These are phyloP conservation scores for Rugalucina vietnamica DNA, from an alignment of 2,888 invertebrate genomes.

Conservation along the genomic window DNA sequence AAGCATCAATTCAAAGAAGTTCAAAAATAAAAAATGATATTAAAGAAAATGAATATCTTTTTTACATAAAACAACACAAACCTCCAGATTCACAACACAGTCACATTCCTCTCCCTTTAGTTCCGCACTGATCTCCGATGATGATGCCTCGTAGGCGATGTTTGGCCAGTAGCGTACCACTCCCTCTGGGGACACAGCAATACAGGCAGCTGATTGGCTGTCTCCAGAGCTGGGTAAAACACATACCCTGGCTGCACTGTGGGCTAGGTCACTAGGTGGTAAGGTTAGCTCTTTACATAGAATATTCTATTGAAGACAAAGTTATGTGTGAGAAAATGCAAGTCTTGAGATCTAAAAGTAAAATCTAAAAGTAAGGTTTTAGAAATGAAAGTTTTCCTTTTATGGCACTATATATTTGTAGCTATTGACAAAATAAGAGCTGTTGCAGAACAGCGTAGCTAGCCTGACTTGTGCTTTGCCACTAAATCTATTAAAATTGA, in stretches of 20 bases:
- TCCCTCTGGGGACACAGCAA: conserved; percentile 97
- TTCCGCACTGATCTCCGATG: conserved; percentile 93
- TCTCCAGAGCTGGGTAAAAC: conserved; percentile 90
- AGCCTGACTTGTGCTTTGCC: no score
- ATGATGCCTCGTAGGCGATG: conserved; percentile 93
- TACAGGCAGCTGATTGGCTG: conserved; percentile 77
- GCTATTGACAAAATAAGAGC: no score
- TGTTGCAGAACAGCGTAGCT: no score
- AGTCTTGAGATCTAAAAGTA: not conserved
- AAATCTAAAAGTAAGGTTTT: no score
- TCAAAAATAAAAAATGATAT: not conserved
- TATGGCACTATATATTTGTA: no score
- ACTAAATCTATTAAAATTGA: no score
- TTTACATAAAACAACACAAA: no score
- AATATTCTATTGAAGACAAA: conserved; percentile 74
- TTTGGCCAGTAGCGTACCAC: conserved; percentile 96
- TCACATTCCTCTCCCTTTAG: conserved; percentile 87
- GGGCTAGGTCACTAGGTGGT: conserved; percentile 96
- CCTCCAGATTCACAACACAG: conserved; percentile 81
- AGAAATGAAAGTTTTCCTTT: no score
- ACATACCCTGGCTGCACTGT: conserved; percentile 86
- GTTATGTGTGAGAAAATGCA: not conserved
- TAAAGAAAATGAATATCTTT: no score
- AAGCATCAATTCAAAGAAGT: no score
- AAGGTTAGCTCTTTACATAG: conserved; percentile 94